Conservation (phyloP, 2,797 vertebrate genomes). For the Tapera naevia region DNA sequence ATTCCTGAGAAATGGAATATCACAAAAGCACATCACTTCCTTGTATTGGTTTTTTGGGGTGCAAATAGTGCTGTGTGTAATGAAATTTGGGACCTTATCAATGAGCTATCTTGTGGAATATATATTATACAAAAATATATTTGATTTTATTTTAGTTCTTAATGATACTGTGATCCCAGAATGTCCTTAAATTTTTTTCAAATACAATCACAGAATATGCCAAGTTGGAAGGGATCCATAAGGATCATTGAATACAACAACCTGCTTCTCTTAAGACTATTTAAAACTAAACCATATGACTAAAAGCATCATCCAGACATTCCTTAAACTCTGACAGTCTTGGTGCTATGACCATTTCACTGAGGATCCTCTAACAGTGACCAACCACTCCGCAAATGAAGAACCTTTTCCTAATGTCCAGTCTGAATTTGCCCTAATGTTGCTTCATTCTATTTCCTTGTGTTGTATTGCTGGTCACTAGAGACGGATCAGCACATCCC, state of each 20-base stretch:
- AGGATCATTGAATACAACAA: not conserved
- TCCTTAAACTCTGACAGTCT: not conserved
- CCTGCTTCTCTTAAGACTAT: not conserved
- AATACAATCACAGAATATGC: not conserved
- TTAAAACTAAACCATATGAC: not conserved
- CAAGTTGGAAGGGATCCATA: not conserved
- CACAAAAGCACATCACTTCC: not conserved
- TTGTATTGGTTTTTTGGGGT: not conserved
- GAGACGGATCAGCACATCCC: too few relatives aligned
- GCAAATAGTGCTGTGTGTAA: not conserved
- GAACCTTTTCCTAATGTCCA: not conserved
- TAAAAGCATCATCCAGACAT: rapidly evolving
- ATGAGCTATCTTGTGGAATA: not conserved
- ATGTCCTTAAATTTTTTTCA: not conserved
- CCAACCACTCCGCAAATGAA: not conserved
- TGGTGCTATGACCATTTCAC: not conserved
- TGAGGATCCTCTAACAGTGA: not conserved
- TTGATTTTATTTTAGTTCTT: not conserved
- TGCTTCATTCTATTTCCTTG: too few relatives aligned
- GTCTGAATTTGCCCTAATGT: not conserved
- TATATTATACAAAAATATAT: not conserved
- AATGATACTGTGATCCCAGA: not conserved
- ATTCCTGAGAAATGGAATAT: not conserved
- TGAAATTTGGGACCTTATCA: not conserved
- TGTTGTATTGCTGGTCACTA: too few relatives aligned